Evolutionary conservation across 2,888 invertebrate species (phyloP), one percentile per base, ranked within the genome.

Genomic region (Phengaris arion): DNA sequence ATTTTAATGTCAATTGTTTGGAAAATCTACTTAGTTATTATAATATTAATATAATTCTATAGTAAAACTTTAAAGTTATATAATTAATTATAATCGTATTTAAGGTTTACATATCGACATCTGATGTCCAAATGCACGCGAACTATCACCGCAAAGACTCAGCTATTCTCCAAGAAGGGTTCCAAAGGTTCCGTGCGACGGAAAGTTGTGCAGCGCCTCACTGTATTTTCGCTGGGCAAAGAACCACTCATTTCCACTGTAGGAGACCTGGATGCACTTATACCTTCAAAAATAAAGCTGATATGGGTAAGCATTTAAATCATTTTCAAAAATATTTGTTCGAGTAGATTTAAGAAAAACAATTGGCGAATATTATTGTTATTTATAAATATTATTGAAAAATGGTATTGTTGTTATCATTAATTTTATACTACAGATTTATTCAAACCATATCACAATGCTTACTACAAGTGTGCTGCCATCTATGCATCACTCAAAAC

Each of bases 71-170:
- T 35, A 35, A 35, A 35, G 35, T 35, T 35, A 3, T 35, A 35
- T 35, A 35, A 35, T 35, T 35, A 1, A 48, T 48, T 48, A 5
- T 1, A n/a, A 35, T 68, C 7, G n/a, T 22, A 74, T 79, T 85
- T 68, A 82, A 94, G 94, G 98, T 98, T 0, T 99, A 99, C 94
- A 99, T 99, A 86, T 98, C 98, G 83, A 99, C 99, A 5, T 99
- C 99, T 74, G 99, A 99, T 89, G 99, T 99, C 6, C 99, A 99
- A 92, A 99, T 99, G 99, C 99, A 99, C 89, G 98, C 99, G 5
- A 99, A 99, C 91, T 99, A 99, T 89, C 99, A 99, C 89, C 96
- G 99, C 76, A 99, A 99, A 88, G 99, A 99, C 89, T 98, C 98
- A 0, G 99, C 99, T 22, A 99, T 99, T 83, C 98, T 98, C 76